These are phyloP conservation scores for Gibbula magus DNA, from an alignment of 2,888 invertebrate species.

Conservation along the genomic window DNA sequence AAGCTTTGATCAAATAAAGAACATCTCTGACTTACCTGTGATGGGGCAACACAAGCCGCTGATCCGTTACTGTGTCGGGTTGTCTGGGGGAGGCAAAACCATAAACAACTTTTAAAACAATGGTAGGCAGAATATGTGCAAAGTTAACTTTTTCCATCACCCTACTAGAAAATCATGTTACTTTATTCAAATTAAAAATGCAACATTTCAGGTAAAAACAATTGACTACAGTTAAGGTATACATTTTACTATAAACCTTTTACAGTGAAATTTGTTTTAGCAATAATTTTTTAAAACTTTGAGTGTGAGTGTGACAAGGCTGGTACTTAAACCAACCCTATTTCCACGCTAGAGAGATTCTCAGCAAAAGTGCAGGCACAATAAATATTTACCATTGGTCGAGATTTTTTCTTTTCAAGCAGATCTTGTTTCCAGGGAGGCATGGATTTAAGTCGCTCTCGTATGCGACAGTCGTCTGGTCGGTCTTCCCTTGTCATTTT, in stretches of 20 bases:
- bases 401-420: slow-evolving; percentile 61
- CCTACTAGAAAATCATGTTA: no score
- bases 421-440: slow-evolving; percentile 66
- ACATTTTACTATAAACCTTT: no score
- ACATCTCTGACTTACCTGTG: slow-evolving; percentile 1
- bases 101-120: background rate
- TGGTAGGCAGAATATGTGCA: background rate
- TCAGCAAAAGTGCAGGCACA: no score
- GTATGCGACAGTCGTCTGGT: slow-evolving; percentile 12
- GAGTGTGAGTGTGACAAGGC: no score
- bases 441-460: slow-evolving; percentile 44
- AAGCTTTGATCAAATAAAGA: no score
- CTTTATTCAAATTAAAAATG: no score
- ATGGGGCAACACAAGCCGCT: slow-evolving; percentile 13
- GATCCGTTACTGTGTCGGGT: slow-evolving; percentile 5
- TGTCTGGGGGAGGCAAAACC: background rate
- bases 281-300: no score
- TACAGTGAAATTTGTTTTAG: no score
- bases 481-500: slow-evolving; percentile 23
- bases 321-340: no score
- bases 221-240: no score
- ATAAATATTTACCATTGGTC: slow-evolving; percentile 59
- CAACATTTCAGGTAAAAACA: no score
- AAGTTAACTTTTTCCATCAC: background rate
- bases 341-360: no score